Percentiles rank a stretch among this genome's conserved stretches.
Evolutionary conservation across 2,888 invertebrate genomes (phyloP).

Genomic region (Polydesmus complanatus): DNA sequence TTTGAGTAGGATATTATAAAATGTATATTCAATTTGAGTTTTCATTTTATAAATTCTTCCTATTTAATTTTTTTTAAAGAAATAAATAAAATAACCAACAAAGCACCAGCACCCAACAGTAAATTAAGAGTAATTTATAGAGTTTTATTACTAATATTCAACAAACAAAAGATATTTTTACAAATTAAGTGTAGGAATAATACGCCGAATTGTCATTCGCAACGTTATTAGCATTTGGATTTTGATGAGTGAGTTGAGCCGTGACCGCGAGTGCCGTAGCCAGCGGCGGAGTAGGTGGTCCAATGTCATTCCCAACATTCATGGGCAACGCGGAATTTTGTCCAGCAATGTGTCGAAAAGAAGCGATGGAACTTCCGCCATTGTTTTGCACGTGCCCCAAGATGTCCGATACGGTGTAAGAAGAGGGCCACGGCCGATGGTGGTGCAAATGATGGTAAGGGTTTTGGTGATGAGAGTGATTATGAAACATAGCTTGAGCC

Average conservation of each 20-base stretch:
- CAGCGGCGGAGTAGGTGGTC: too few species aligned
- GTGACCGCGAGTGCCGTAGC: background rate
- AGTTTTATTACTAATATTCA: too few species aligned
- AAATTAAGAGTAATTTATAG: too few species aligned
- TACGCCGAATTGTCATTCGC: background rate
- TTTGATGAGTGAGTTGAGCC: background rate
- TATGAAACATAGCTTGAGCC: conserved; percentile 20
- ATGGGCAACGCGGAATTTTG: background rate
- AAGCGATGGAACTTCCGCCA: background rate
- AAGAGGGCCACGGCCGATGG: conserved; percentile 28
- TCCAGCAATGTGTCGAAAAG: background rate
- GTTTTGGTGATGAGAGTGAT: conserved; percentile 27
- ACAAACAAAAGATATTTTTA: too few species aligned
- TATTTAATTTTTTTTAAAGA: too few species aligned
- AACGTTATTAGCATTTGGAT: background rate
- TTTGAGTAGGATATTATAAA: too few species aligned
- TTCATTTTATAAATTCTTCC: too few species aligned
- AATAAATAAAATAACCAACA: too few species aligned
- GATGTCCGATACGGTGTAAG: conserved; percentile 32
- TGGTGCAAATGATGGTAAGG: conserved; percentile 17
- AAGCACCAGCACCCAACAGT: too few species aligned
- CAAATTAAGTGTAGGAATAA: background rate
- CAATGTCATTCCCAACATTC: background rate
- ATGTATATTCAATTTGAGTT: too few species aligned
- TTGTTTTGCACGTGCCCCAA: conserved; percentile 24